Conservation (phyloP, 1,140 invertebrate species). For the Pseudomyrmex pallidus region DNA sequence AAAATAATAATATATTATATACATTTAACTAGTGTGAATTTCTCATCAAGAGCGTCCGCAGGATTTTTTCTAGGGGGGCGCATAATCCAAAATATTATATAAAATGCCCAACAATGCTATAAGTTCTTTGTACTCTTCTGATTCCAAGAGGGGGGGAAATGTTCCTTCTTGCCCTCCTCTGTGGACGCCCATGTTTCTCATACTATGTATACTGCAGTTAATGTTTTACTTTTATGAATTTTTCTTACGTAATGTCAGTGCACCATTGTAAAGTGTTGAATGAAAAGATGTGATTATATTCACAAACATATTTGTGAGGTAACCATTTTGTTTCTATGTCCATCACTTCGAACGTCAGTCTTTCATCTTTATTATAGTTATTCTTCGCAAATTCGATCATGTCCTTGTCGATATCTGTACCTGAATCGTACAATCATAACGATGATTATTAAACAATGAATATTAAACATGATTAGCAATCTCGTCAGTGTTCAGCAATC, state of each 20-base stretch:
- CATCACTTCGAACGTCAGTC: not conserved
- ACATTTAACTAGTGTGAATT: not conserved
- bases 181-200: too few relatives aligned
- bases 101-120: too few relatives aligned
- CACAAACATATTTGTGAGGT: not conserved
- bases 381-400: not conserved
- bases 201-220: not conserved
- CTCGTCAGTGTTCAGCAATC: too few relatives aligned
- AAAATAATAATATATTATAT: not conserved
- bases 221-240: too few relatives aligned
- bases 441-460: not conserved
- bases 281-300: constrained; percentile 22
- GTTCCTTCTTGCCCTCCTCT: too few relatives aligned
- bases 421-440: not conserved
- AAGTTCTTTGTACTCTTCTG: too few relatives aligned
- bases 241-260: not conserved
- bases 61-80: too few relatives aligned
- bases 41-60: too few relatives aligned
- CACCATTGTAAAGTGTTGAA: constrained; percentile 9
- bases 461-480: too few relatives aligned
- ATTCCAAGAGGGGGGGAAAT: too few relatives aligned
- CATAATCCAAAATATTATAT: too few relatives aligned
- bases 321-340: constrained; percentile 6
- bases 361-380: not conserved
- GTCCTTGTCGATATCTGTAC: not conserved